Base-by-base conservation (phyloP, 2,888 invertebrate species). In the Periphyllus acericola region DNA sequence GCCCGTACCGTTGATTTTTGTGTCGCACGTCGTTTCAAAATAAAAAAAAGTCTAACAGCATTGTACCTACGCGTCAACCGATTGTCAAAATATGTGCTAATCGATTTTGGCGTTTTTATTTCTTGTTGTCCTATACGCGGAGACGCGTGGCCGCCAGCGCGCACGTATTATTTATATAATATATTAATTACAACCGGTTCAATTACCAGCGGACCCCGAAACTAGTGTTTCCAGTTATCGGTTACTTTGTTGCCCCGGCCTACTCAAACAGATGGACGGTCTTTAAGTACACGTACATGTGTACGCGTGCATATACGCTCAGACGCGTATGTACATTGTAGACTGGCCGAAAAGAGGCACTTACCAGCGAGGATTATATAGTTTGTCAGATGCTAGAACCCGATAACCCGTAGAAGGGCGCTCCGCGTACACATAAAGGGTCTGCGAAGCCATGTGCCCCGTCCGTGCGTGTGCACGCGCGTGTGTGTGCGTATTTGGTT, bases 401-500 rank as follows among this genome's bases (percentile, higher is more conserved):
- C 74, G 86, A 87, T 87, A 87, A 80, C 21, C 72, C 71, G 32
- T 74, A 66, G 21, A 74, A 80, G 74, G 80, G 78, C 55, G 79
- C 52, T 72, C 78, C 71, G 81, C 32, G 52, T 34, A 21, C 32
- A 85, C 40, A 75, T 40, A 74, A 74, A 72, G 79, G 79, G 79
- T 5, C 78, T 19, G 55, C 60, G 86, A 86, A 87, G 86, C 86
- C 86, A 87, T 87, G 86, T 87, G 86, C 86, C 86, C 72, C 32
- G n/a, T 83, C 71, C 36, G 74, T n/a, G 71, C 71, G 74, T 52
- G 52, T 71, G 71, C 19, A 34, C 11, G 46, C 14, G 46, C 46
- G 34, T 83, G 71, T 82, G 74, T 72, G 71, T 83, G 71, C 19
- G 52, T 74, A 71, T 87, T 87, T 87, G 86, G 79, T 87, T 87